A percentile compares a stretch with the other conserved stretches of the same genome.
Conservation (phyloP, 30 jellyfish, hydroid and myxozoan genomes). For the Hydractinia echinata region DNA sequence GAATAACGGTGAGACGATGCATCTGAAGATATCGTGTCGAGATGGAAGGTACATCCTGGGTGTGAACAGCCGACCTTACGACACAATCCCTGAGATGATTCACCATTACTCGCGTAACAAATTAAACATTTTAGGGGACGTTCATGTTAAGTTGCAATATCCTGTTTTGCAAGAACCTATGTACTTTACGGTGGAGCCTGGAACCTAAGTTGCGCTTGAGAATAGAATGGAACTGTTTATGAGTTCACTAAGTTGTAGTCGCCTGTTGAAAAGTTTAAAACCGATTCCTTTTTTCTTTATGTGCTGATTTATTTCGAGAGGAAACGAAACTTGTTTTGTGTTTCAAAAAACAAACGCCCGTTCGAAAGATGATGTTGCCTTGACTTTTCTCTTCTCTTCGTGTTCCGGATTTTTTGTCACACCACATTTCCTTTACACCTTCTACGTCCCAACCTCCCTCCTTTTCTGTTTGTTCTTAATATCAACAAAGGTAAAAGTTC, state of each 20-base stretch:
- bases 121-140: slow-evolving; percentile 94
- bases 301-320: too few relatives aligned
- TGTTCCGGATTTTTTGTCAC: too few relatives aligned
- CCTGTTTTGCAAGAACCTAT: slow-evolving; percentile 92
- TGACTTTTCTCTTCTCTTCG: too few relatives aligned
- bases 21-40: slow-evolving; percentile 81
- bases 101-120: slow-evolving; percentile 79
- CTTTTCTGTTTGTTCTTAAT: too few relatives aligned
- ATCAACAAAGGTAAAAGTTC: too few relatives aligned
- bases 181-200: slow-evolving; percentile 98
- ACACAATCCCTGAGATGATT: slow-evolving; percentile 88
- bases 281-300: too few relatives aligned
- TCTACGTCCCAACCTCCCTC: too few relatives aligned
- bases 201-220: slow-evolving; percentile 30
- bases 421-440: too few relatives aligned
- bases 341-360: too few relatives aligned
- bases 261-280: too few relatives aligned
- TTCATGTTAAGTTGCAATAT: slow-evolving; percentile 75
- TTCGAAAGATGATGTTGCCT: too few relatives aligned
- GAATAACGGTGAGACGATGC: slow-evolving; percentile 90
- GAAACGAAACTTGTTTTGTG: too few relatives aligned
- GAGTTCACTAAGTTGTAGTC: background rate
- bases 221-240: background rate
- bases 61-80: slow-evolving; percentile 87
- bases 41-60: slow-evolving; percentile 82